Base-by-base conservation (phyloP, 2,113 vertebrate genomes). In the Corythornis madagascariensis region DNA sequence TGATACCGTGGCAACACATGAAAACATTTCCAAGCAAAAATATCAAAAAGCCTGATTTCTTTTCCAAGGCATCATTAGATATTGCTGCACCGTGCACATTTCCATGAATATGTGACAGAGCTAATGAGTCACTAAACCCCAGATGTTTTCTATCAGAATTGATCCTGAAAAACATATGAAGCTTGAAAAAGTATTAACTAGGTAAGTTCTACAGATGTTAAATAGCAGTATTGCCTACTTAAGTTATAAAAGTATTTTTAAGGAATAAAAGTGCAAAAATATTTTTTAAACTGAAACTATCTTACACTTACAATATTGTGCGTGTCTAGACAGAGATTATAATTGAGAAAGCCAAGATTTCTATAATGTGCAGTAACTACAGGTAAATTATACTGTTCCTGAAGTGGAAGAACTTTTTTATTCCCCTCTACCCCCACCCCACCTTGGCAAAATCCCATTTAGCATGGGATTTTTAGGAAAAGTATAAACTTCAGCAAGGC, bases 11-110 rank as follows among this genome's bases (percentile, higher is more conserved):
- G 73, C 60, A 92, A 96, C 93, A 83, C 43, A 91, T 31, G 65
- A 91, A 96, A 95, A 96, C 73, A 92, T 40, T 89, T 86, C 29
- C 86, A 95, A 95, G 83, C 88, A 84, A 76, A 90, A 50, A 94
- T 85, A 93, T 94, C 69, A 92, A 89, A 96, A 90, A 85, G 52
- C 31, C 72, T 76, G 13, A 84, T 94, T 96, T 94, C 42, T 71
- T 82, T 96, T 92, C 72, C 90, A 93, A 89, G 55, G 55, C 59
- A 75, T 89, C 59, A 86, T 92, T 80, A 87, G 75, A 67, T 94
- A 77, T 33, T 94, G 57, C 81, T 89, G 53, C 63, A 78, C 40
- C 43, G 59, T 60, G 87, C 77, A 48, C 45, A 28, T 89, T 92
- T 88, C 83, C 47, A 70, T 89, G 33, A 73, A 17, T 94, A 91